These are phyloP conservation scores for Drosophila serrata DNA, from an alignment of 1,140 invertebrate species.

Conservation along the genomic window DNA sequence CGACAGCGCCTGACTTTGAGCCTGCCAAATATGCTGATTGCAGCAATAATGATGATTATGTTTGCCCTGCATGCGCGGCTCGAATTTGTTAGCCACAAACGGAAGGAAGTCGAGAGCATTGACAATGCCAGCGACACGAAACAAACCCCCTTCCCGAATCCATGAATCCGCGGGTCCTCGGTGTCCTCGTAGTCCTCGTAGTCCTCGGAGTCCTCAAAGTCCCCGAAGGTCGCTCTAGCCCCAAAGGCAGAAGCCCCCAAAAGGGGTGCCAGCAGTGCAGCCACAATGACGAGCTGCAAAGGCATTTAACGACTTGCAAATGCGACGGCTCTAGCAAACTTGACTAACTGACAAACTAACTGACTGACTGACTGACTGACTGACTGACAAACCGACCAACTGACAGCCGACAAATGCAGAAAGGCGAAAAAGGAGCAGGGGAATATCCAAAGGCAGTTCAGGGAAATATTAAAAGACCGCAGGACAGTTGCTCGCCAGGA, in stretches of 20 bases:
- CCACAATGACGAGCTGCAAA: slow-evolving; percentile 75
- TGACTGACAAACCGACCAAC: slow-evolving; percentile 58
- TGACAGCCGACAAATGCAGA: slow-evolving; percentile 73
- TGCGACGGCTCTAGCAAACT: slow-evolving; percentile 47
- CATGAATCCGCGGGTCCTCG: neutral
- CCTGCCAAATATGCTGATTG: slow-evolving; percentile 82
- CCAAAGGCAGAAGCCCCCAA: neutral
- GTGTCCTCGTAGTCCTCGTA: neutral
- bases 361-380: slow-evolving; percentile 13
- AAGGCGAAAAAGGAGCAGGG: slow-evolving; percentile 11
- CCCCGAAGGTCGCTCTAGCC: neutral
- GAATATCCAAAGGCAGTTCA: slow-evolving; percentile 24
- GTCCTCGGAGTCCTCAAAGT: neutral
- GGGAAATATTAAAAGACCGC: slow-evolving; percentile 23
- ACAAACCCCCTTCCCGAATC: slow-evolving; percentile 9
- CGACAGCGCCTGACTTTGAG: slow-evolving; percentile 44
- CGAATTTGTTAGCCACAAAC: slow-evolving; percentile 80
- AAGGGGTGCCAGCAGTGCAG: slow-evolving; percentile 35
- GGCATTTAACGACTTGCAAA: slow-evolving; percentile 81
- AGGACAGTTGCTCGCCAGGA: neutral
- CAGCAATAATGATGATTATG: slow-evolving; percentile 82
- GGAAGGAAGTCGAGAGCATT: slow-evolving; percentile 81
- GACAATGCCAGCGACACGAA: slow-evolving; percentile 80
- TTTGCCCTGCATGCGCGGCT: slow-evolving; percentile 80
- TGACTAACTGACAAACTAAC: slow-evolving; percentile 17